Base-by-base conservation (phyloP, 2,797 vertebrate genomes). In the Falco cherrug region DNA sequence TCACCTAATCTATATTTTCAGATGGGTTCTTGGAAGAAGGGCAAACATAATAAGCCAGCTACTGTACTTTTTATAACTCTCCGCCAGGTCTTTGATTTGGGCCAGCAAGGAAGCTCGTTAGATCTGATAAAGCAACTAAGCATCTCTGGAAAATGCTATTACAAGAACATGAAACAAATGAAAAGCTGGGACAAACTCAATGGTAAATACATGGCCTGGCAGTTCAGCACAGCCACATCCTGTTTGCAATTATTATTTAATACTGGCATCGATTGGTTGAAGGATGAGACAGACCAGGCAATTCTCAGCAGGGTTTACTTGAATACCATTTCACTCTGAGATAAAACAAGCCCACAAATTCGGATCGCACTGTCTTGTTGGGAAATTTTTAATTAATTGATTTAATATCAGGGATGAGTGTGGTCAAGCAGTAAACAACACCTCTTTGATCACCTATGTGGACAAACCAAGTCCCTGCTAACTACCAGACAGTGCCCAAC, bases 121-220 rank as follows among this genome's bases (percentile, higher is more conserved):
- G 77, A 82, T 87, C 77, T 76, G 77, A 90, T 61, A 94, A 81
- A 92, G 41, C 92, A 90, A 73, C 74, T 54, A 35, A 90, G 86
- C 90, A 81, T 95, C 95, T 90, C 93, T 94, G 80, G 85, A 84
- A 97, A 96, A 90, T 16, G 73, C 77, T 96, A 78, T 93, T 96
- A 94, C 92, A 95, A 93, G 94, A 91, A 60, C 74, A 84, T 69
- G 57, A 69, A 97, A 92, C 77, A 92, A 96, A 96, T 94, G 88
- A 96, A 94, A 96, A 96, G 93, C 92, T 79, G 83, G 61, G 85
- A 80, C 41, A 90, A 83, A 71, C 57, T 88, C 71, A 84, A 75
- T 57, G 61, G 88, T 76, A 95, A 96, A 90, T 91, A 73, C 83
- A 68, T 0, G 35, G 83, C 80, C 74, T 79, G 59, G 74, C 84